Percentiles rank a stretch among this genome's conserved stretches.
Evolutionary conservation across 2,113 vertebrate genomes (phyloP).

Genomic region (Pollimyrus isidori): DNA sequence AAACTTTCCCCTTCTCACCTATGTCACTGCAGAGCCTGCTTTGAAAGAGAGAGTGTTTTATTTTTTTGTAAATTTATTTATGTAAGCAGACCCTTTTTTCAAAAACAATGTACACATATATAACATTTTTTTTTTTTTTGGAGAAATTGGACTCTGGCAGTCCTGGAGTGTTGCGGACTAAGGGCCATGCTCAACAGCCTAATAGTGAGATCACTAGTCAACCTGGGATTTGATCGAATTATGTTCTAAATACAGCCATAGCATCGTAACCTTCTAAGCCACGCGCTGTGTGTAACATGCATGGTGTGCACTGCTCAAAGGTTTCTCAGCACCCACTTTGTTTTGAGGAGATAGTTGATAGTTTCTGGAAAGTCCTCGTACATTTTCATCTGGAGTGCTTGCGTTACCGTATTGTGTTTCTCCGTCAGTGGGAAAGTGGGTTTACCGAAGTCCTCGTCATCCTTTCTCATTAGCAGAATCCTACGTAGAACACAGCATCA

Average conservation of each 20-base stretch:
- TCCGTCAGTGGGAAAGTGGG: neutral
- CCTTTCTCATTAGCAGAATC: no score
- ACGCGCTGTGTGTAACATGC: neutral
- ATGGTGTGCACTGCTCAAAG: neutral
- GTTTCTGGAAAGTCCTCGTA: neutral
- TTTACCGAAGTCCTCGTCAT: neutral
- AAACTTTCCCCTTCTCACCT: neutral
- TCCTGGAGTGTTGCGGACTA: neutral
- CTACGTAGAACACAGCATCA: no score
- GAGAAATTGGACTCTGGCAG: neutral
- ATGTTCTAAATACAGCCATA: neutral
- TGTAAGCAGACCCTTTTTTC: neutral
- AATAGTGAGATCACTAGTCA: neutral
- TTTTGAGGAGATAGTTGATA: neutral
- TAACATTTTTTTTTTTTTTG: neutral
- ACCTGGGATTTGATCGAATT: neutral
- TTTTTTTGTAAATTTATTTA: neutral
- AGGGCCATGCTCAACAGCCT: neutral
- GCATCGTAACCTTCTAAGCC: neutral
- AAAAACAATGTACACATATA: neutral
- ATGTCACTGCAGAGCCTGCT: conserved; percentile 39
- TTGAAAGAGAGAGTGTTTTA: conserved; percentile 48
- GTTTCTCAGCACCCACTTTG: neutral
- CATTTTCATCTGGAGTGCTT: neutral
- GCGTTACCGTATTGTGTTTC: neutral